A percentile compares a stretch with the other conserved stretches of the same genome.
Evolutionary conservation across 2,797 vertebrate species (phyloP).

Genomic region (Silurus aristotelis): DNA sequence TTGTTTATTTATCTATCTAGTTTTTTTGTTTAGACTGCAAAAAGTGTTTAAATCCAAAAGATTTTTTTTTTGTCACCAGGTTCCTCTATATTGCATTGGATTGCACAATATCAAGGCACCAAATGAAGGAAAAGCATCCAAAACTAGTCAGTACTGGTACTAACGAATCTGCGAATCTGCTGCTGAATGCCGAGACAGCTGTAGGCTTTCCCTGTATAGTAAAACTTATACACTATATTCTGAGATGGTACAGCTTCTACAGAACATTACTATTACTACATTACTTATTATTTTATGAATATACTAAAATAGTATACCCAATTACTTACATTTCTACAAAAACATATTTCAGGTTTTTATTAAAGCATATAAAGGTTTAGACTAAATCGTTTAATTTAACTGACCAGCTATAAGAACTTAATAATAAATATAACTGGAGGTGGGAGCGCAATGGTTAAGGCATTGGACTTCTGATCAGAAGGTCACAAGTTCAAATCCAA

Average conservation of each 20-base stretch:
- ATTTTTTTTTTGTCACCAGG: background rate
- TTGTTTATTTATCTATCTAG: no score
- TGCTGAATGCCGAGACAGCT: background rate
- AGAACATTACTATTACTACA: background rate
- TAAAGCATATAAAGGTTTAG: background rate
- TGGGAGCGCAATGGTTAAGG: no score
- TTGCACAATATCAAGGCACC: no score
- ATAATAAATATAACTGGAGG: background rate
- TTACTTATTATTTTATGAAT: background rate
- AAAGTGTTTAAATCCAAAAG: no score
- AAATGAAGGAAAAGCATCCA: background rate
- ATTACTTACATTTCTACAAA: background rate
- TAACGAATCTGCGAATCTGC: background rate
- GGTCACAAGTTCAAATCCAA: no score
- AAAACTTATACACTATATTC: background rate
- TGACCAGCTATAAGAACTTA: background rate
- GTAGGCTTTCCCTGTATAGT: background rate
- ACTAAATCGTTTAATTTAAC: background rate
- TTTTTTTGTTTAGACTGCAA: no score
- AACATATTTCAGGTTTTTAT: background rate
- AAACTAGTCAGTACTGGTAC: background rate
- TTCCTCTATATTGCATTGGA: background rate
- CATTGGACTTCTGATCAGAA: no score
- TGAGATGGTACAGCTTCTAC: background rate
- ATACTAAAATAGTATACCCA: background rate